A percentile compares a stretch with the other conserved stretches of the same genome.
phyloP scores from a whole-genome alignment of 2,888 invertebrate species.

The Lagria hirta region DNA sequence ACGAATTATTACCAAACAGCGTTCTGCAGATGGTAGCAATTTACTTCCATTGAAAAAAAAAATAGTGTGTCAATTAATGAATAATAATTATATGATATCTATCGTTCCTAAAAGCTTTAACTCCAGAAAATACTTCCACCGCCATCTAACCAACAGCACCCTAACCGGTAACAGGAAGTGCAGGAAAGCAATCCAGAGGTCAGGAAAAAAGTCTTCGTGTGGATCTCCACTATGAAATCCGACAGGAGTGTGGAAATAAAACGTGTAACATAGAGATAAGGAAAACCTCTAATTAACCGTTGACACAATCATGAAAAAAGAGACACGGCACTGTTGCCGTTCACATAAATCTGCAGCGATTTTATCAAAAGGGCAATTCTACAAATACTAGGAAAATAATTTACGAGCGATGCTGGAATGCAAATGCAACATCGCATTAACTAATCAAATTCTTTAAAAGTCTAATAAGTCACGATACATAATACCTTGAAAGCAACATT shows the following conservation, averaged over 20 bases:
- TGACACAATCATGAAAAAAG: constrained; percentile 48
- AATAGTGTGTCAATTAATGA: too few species aligned
- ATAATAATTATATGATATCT: too few species aligned
- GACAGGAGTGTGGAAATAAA: constrained; percentile 38
- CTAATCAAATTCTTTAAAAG: too few species aligned
- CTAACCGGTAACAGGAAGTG: constrained; percentile 5
- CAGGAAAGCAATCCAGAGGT: constrained; percentile 2
- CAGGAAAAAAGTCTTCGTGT: constrained; percentile 1
- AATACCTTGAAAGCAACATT: too few species aligned
- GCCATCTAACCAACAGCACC: constrained; percentile 16
- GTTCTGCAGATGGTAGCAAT: too few species aligned
- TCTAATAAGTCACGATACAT: too few species aligned
- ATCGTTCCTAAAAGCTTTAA: constrained; percentile 15
- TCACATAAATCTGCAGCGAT: constrained; percentile 42
- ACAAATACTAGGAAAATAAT: too few species aligned
- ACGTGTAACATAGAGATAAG: constrained; percentile 40
- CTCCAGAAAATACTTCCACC: too few species aligned
- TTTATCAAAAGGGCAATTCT: constrained; percentile 34
- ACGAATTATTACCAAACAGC: too few species aligned
- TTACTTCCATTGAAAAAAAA: too few species aligned
- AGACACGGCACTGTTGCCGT: constrained; percentile 44
- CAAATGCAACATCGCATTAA: too few species aligned
- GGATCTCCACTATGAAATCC: constrained; percentile 27
- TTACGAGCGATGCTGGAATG: constrained; percentile 7
- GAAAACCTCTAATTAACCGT: constrained; percentile 46